Evolutionary conservation across 2,113 vertebrate genomes (phyloP), one percentile per base, ranked within the genome.

Genomic region (Orcinus orca): DNA sequence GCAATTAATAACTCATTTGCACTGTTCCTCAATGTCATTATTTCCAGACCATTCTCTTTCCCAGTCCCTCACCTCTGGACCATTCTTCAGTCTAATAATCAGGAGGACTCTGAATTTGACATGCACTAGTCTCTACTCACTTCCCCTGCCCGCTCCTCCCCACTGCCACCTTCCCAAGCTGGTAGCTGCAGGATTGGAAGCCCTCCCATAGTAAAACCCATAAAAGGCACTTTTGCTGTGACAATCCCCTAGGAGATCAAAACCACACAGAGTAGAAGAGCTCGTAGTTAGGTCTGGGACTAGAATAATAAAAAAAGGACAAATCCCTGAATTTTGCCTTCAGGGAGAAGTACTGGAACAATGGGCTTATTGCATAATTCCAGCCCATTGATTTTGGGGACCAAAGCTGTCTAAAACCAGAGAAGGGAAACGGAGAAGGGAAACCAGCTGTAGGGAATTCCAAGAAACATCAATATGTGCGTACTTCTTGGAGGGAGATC

Each of bases 401-500:
- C 74, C 29, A 90, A 95, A 33, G 82, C 44, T 76, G 41, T 84
- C 77, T 91, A 81, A 90, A 97, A 94, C 73, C 29, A 93, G 71
- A 93, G 76, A 92, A 84, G 36, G 83, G 86, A 95, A 94, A 95
- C 60, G 94, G 88, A 93, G 80, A 92, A 83, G 33, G 83, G 86
- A 94, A 94, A 95, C 60, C 93, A 95, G 88, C 82, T 96, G 79
- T 80, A 92, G 31, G 79, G 90, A 95, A 95, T 97, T 97, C 97
- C 79, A 96, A 92, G 96, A 97, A 98, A 93, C 70, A 94, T 71
- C 86, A 95, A 95, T 55, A 91, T 92, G 63, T 94, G 63, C 93
- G 50, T 93, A 67, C 67, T 96, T 93, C 85, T 80, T 47, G 44
- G 81, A 95, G 79, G 62, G 81, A 88, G 88, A 96, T 89, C 97